These are phyloP conservation scores for Poecilia gillii DNA, from an alignment of 2,797 vertebrate genomes.

Conservation along the genomic window DNA sequence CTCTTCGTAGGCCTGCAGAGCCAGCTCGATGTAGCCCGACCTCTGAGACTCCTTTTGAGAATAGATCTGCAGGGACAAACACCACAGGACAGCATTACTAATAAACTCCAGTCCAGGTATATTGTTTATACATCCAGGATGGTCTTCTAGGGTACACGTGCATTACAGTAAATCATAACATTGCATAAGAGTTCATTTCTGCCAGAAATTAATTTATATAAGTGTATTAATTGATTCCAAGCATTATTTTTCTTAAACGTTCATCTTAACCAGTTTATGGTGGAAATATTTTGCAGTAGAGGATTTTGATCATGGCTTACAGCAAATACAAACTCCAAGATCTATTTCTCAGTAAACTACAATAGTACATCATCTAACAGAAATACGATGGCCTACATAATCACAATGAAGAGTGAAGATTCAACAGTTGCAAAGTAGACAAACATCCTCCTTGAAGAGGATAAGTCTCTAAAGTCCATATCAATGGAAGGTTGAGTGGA, in stretches of 20 bases:
- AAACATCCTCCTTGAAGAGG: neutral
- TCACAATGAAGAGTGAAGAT: neutral
- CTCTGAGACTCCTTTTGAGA: slow-evolving; percentile 88
- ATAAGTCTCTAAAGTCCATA: neutral
- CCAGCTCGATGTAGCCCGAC: slow-evolving; percentile 88
- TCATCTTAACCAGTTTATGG: neutral
- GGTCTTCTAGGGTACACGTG: neutral
- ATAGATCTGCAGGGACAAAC: slow-evolving; percentile 82
- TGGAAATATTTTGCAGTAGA: neutral
- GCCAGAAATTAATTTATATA: neutral
- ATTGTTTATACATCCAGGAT: neutral
- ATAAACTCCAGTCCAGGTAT: neutral
- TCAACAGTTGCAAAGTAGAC: neutral
- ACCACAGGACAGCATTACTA: slow-evolving; percentile 32
- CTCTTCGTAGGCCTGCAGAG: slow-evolving; percentile 88
- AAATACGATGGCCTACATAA: neutral
- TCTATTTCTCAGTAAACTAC: neutral
- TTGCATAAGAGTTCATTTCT: neutral
- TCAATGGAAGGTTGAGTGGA: neutral
- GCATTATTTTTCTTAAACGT: neutral
- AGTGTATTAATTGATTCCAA: neutral
- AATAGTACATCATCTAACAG: neutral
- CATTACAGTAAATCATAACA: neutral
- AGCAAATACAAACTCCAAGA: neutral
- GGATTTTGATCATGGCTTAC: neutral